A percentile compares a stretch with the other conserved stretches of the same genome.
Conservation (phyloP, 2,888 invertebrate genomes). For the Lepidochitona cinerea region DNA sequence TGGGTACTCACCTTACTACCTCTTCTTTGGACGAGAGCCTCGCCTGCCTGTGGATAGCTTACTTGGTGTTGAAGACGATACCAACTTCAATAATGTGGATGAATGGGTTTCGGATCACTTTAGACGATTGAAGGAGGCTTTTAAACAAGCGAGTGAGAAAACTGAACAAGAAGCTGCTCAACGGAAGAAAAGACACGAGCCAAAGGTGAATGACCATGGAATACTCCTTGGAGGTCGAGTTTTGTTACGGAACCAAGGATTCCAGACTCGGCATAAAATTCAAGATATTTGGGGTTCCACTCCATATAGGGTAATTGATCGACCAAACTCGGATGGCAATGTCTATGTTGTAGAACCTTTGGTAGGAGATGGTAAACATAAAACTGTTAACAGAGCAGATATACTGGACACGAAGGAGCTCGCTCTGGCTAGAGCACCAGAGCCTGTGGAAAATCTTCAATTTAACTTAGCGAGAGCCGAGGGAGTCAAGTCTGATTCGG, state of each 20-base stretch:
- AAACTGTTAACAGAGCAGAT: neutral
- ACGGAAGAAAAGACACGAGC: neutral
- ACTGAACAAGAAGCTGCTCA: neutral
- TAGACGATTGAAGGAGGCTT: neutral
- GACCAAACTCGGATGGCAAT: neutral
- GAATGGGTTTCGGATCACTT: neutral
- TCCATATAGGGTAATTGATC: neutral
- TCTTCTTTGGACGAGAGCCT: neutral
- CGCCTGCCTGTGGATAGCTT: neutral
- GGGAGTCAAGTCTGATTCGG: neutral
- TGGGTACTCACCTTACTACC: neutral
- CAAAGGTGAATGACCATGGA: neutral
- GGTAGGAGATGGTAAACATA: neutral
- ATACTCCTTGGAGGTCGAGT: neutral
- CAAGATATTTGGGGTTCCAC: neutral
- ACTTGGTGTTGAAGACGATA: neutral
- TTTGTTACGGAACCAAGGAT: neutral
- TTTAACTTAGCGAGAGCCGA: neutral
- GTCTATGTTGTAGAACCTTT: neutral
- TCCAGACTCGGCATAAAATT: neutral
- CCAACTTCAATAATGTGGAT: neutral
- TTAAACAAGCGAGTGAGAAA: neutral
- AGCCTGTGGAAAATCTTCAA: neutral
- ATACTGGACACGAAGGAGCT: neutral
- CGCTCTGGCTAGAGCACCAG: neutral